Base-by-base conservation (phyloP, 2,113 vertebrate species). In the Chaetops frenatus region DNA sequence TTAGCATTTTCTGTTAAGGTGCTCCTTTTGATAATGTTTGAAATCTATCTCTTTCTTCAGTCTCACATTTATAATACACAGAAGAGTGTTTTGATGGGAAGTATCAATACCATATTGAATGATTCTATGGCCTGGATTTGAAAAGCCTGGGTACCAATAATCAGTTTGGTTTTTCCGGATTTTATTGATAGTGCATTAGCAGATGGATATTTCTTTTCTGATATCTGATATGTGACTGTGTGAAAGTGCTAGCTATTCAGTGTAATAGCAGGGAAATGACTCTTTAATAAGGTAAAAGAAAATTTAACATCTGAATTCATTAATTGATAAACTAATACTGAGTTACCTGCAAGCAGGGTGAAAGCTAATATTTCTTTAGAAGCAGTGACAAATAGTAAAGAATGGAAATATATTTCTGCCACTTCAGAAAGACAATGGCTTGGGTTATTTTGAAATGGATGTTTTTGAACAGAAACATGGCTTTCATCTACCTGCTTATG, bases 31-130 rank as follows among this genome's bases (percentile, higher is more conserved):
- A 12, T 60, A 28, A 62, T 58, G 48, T 88, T 29, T 36, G 50
- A 79, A 66, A 29, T 12, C 6, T 51, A 60, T 77, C 1, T 23
- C 85, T 89, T 62, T 56, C 25, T 74, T 77, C 35, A 29, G 31
- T 47, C n/a, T 94, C 25, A 10, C 21, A 24, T 51, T 84, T 47
- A 7, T 31, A 84, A 29, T 47, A 38, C 16, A 40, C 21, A 45
- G 79, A 81, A 11, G 28, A 69, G 12, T 67, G 28, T 71, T 96
- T 88, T 88, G 79, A 70, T 95, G 92, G 90, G 92, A 96, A 95
- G 64, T 94, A 83, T 90, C 94, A 96, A 93, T 96, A 94, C 16
- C 8, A 9, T 78, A 91, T 93, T 0, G 31, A 86, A 74, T 86
- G 33, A 64, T 88, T 90, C 38, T 67, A 5, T 38, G 53, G 71